These are phyloP conservation scores for Sceliomorpha sp. DNA, from an alignment of 2,888 invertebrate species.

Conservation along the genomic window DNA sequence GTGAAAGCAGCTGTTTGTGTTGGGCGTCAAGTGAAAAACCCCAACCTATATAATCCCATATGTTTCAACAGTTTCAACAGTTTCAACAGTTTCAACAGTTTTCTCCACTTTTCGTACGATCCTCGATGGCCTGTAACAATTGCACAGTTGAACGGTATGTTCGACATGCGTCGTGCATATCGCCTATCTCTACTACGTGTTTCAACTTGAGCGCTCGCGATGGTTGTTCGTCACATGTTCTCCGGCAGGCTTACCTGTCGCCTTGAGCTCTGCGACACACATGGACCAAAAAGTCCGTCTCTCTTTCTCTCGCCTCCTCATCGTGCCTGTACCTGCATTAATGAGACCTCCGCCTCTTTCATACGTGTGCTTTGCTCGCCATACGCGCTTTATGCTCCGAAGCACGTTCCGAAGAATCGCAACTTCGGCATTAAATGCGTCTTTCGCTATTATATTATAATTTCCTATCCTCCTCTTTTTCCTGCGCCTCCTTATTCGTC, in stretches of 20 bases:
- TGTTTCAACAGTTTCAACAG: neutral
- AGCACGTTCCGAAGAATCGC: too few relatives aligned
- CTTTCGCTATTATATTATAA: too few relatives aligned
- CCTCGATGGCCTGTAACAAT: slow-evolving; percentile 17
- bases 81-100: neutral
- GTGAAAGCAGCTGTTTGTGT: too few relatives aligned
- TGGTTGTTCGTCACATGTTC: slow-evolving; percentile 70
- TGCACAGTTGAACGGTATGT: too few relatives aligned
- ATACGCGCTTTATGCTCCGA: too few relatives aligned
- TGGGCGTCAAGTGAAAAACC: neutral
- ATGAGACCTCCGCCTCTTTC: too few relatives aligned
- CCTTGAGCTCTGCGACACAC: slow-evolving; percentile 62
- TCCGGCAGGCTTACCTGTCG: slow-evolving; percentile 63
- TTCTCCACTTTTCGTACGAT: slow-evolving; percentile 20
- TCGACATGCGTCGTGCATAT: slow-evolving; percentile 65
- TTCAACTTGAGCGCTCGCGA: slow-evolving; percentile 52
- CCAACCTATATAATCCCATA: slow-evolving; percentile 3
- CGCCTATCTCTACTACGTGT: slow-evolving; percentile 62
- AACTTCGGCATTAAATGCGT: too few relatives aligned
- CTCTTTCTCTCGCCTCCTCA: too few relatives aligned
- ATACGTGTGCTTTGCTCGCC: too few relatives aligned
- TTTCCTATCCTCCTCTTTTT: too few relatives aligned
- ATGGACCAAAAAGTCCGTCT: slow-evolving; percentile 62
- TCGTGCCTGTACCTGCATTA: slow-evolving; percentile 67
- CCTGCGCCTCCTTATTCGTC: too few relatives aligned